phyloP scores from a whole-genome alignment of 1,140 invertebrate genomes.

The Chymomyza costata region DNA sequence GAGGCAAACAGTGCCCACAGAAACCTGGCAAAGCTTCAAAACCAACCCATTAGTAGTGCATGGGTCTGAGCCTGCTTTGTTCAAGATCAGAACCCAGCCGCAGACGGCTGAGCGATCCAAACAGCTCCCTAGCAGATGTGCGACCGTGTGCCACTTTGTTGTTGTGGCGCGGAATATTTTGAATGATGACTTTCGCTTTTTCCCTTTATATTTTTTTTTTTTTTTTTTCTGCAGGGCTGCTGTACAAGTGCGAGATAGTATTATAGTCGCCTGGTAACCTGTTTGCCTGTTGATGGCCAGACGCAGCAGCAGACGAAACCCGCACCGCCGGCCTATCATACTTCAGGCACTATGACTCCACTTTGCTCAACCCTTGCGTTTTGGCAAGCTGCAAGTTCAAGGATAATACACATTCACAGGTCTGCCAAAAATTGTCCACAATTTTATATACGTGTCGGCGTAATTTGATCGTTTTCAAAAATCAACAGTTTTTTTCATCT shows the following conservation, averaged over 20 bases:
- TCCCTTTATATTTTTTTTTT: constrained; percentile 19
- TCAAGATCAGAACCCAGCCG: constrained; percentile 4
- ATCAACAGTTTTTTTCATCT: constrained; percentile 30
- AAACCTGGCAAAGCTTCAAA: constrained; percentile 18
- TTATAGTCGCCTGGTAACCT: constrained; percentile 42
- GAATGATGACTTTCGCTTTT: constrained; percentile 54
- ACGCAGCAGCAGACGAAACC: constrained; percentile 25
- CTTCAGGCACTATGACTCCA: constrained; percentile 2
- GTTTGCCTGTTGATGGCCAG: constrained; percentile 43
- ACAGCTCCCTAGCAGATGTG: constrained; percentile 48
- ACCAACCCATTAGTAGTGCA: constrained; percentile 36
- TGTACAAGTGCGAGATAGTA: constrained; percentile 18
- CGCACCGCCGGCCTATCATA: constrained; percentile 2
- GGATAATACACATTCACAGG: constrained; percentile 39
- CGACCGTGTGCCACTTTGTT: constrained; percentile 30
- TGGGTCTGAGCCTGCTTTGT: constrained; percentile 11
- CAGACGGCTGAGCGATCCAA: not conserved
- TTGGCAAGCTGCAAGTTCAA: constrained; percentile 63
- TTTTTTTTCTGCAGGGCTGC: constrained; percentile 16
- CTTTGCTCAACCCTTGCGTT: constrained; percentile 41
- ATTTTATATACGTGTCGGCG: constrained; percentile 36
- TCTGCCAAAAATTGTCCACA: constrained; percentile 22
- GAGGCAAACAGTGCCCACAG: constrained; percentile 16
- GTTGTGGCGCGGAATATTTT: constrained; percentile 40
- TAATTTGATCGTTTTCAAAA: constrained; percentile 51